phyloP scores from a whole-genome alignment of 2,888 invertebrate genomes.

The Drosophila mayaguana region DNA sequence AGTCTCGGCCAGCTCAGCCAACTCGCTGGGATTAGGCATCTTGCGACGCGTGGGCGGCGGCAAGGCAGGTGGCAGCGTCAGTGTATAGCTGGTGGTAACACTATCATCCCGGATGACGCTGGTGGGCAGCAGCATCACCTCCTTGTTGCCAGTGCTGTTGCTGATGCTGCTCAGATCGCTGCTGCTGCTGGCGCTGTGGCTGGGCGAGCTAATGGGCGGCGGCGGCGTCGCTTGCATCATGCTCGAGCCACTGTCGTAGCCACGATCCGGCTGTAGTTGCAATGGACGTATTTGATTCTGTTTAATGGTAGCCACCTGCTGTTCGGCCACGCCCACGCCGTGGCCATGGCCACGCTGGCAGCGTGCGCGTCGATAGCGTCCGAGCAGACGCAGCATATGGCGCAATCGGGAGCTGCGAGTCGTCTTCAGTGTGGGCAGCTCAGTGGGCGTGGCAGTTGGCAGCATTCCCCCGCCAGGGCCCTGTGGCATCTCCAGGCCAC shows the following conservation, averaged over 20 bases:
- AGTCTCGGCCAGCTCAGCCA: slow-evolving; percentile 87
- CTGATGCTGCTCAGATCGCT: slow-evolving; percentile 63
- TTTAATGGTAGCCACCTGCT: slow-evolving; percentile 72
- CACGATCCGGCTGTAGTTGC: slow-evolving; percentile 61
- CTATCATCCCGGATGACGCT: slow-evolving; percentile 83
- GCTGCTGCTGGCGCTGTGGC: slow-evolving; percentile 53
- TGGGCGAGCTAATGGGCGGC: slow-evolving; percentile 62
- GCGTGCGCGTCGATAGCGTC: slow-evolving; percentile 83
- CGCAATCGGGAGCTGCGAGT: slow-evolving; percentile 77
- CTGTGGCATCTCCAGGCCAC: slow-evolving; percentile 44
- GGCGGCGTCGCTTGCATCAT: slow-evolving; percentile 54
- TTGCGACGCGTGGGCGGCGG: slow-evolving; percentile 86
- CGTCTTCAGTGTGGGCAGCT: slow-evolving; percentile 48
- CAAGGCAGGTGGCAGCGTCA: slow-evolving; percentile 84
- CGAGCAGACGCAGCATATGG: slow-evolving; percentile 84
- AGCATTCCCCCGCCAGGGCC: not conserved
- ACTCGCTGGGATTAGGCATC: slow-evolving; percentile 86
- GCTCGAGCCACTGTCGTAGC: slow-evolving; percentile 52
- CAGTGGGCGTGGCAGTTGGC: slow-evolving; percentile 6
- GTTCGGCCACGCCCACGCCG: slow-evolving; percentile 53
- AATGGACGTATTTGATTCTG: slow-evolving; percentile 85
- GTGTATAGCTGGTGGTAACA: slow-evolving; percentile 77
- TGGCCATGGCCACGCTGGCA: slow-evolving; percentile 70
- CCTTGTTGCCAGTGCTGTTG: slow-evolving; percentile 54
- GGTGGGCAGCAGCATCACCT: slow-evolving; percentile 83